phyloP scores from a whole-genome alignment of 2,113 vertebrate species.

The Protomyctophum bolini region DNA sequence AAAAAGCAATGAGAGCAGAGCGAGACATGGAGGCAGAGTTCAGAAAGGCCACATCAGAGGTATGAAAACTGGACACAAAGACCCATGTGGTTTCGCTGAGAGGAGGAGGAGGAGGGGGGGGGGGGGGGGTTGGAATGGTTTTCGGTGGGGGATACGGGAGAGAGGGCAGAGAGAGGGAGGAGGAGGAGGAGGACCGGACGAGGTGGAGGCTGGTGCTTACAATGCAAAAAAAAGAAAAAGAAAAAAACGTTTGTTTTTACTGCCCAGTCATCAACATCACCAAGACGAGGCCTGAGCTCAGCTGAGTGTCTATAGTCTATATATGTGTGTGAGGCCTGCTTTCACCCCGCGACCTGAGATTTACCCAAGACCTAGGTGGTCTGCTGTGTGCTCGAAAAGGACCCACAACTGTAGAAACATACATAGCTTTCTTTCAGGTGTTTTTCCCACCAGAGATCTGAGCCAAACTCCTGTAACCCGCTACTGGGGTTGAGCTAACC shows the following conservation, averaged over 20 bases:
- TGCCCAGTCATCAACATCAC: slow-evolving; percentile 46
- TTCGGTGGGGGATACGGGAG: background rate
- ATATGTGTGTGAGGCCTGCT: background rate
- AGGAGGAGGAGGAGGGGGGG: slow-evolving; percentile 1
- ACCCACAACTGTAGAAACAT: slow-evolving; percentile 27
- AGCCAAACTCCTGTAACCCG: too few relatives aligned
- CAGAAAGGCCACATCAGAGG: slow-evolving; percentile 70
- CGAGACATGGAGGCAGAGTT: slow-evolving; percentile 37
- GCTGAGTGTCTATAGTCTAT: slow-evolving; percentile 27
- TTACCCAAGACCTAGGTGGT: slow-evolving; percentile 46
- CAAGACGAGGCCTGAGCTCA: slow-evolving; percentile 32
- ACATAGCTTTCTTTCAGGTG: slow-evolving; percentile 11
- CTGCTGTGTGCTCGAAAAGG: slow-evolving; percentile 21
- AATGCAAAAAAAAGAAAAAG: slow-evolving; percentile 45
- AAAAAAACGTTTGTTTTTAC: slow-evolving; percentile 48
- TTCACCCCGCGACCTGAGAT: slow-evolving; percentile 23
- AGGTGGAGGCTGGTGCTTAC: slow-evolving; percentile 47
- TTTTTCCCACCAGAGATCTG: too few relatives aligned
- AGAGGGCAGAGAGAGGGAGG: background rate
- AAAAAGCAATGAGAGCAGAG: slow-evolving; percentile 31
- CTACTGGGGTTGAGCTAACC: background rate
- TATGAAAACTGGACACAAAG: slow-evolving; percentile 51
- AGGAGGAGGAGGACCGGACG: background rate
- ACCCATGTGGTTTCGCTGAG: slow-evolving; percentile 49
- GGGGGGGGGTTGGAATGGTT: background rate